Evolutionary conservation across 2,113 vertebrate genomes (phyloP), one percentile per base, ranked within the genome.

Genomic region (Ptilorrhoa leucosticta): DNA sequence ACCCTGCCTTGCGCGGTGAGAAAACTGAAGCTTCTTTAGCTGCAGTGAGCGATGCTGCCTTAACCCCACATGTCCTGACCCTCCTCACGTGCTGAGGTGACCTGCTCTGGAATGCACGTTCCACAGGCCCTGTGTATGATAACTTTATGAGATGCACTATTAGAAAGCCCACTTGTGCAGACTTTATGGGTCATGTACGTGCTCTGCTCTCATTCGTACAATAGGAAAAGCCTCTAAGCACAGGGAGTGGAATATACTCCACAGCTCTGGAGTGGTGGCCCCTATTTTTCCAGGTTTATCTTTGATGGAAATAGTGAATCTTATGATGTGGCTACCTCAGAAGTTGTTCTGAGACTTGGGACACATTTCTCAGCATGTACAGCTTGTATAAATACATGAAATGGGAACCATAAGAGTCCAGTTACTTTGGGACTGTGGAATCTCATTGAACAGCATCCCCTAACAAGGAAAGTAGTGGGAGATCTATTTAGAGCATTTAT

Each of bases 351-450:
- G 37, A 69, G 90, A 54, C 13, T 21, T 54, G 80, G 64, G 72
- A 35, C 1, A 9, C 3, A 7, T 56, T 90, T 70, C 47, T 73
- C 60, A 44, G 35, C 37, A 66, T 5, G 28, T 31, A 75, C 37
- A 70, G 76, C 53, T 66, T 71, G 35, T 66, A 71, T 40, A 92
- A 89, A 84, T 15, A 71, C 22, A n/a, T 9, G 9, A 81, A 83
- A 91, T 23, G 22, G 51, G 80, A 78, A 75, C 48, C 56, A 10
- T 66, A 33, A 81, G 68, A 83, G 42, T 82, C 39, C 23, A 83
- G 10, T 84, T 92, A 89, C 80, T 72, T 89, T 95, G 83, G 72
- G 86, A 89, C 64, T n/a, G 11, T 68, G 72, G 60, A 90, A 93
- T 89, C 68, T 83, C 60, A 71, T 86, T 66, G 76, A 93, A 93